A percentile compares a stretch with the other conserved stretches of the same genome.
These are phyloP conservation scores for Sander lucioperca DNA, from an alignment of 2,113 vertebrate species.

Conservation along the genomic window DNA sequence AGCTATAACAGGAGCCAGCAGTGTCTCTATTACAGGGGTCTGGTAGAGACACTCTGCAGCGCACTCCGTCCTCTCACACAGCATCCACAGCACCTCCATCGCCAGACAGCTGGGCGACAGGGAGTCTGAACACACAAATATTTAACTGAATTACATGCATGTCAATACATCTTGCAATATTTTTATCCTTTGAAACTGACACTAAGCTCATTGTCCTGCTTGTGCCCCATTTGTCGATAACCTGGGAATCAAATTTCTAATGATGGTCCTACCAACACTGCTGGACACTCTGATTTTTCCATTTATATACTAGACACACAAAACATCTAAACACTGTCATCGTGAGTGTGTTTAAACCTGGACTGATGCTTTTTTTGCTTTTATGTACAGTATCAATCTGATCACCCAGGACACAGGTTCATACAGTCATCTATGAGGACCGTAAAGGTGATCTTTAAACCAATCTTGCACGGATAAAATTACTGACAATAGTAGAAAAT, in stretches of 20 bases:
- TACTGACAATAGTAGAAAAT: not conserved
- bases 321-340: not conserved
- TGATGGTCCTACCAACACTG: not conserved
- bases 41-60: slow-evolving; percentile 89
- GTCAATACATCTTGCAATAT: not conserved
- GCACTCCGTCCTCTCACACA: slow-evolving; percentile 91
- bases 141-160: not conserved
- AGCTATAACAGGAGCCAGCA: slow-evolving; percentile 88
- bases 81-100: slow-evolving; percentile 88
- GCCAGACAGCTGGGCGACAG: slow-evolving; percentile 89
- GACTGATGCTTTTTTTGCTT: not conserved
- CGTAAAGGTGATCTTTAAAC: not conserved
- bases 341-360: not conserved
- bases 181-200: not conserved
- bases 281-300: not conserved
- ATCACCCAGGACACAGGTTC: not conserved
- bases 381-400: not conserved
- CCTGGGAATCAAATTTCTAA: not conserved
- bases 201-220: not conserved
- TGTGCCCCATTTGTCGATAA: not conserved
- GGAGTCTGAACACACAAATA: slow-evolving; percentile 79
- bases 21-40: slow-evolving; percentile 83
- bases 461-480: not conserved
- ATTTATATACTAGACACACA: not conserved
- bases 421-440: not conserved